These are phyloP conservation scores for Nomada ferruginata DNA, from an alignment of 2,888 invertebrate species.

Conservation along the genomic window DNA sequence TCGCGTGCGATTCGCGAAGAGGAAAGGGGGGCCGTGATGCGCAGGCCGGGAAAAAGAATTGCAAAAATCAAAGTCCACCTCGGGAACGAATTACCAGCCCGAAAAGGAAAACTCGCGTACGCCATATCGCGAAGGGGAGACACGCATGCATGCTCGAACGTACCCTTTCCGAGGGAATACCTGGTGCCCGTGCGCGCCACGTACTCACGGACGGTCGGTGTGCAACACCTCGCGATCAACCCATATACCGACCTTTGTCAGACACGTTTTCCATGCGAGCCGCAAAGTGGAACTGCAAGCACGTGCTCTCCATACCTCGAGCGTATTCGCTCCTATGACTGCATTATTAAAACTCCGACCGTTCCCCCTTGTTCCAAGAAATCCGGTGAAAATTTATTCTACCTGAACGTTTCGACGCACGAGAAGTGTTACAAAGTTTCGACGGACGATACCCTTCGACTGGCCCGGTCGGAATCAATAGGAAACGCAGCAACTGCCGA, in stretches of 20 bases:
- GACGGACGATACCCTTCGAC: no score
- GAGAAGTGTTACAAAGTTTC: no score
- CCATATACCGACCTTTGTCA: slow-evolving; percentile 16
- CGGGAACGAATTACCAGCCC: slow-evolving; percentile 30
- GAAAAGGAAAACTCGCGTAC: slow-evolving; percentile 48
- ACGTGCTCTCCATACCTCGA: slow-evolving; percentile 16
- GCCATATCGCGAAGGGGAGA: slow-evolving; percentile 53
- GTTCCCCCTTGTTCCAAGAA: no score
- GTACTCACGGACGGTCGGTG: slow-evolving; percentile 29
- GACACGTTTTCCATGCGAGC: slow-evolving; percentile 14
- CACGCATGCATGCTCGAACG: slow-evolving; percentile 53
- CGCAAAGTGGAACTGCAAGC: slow-evolving; percentile 21
- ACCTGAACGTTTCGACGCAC: no score
- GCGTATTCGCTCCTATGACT: background rate
- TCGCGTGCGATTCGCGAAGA: slow-evolving; percentile 5
- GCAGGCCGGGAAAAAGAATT: slow-evolving; percentile 34
- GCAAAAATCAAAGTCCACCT: slow-evolving; percentile 40
- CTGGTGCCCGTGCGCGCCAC: slow-evolving; percentile 30
- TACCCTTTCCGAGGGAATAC: slow-evolving; percentile 45
- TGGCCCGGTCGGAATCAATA: background rate
- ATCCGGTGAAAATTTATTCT: no score
- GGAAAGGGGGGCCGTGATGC: background rate
- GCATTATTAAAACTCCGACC: background rate
- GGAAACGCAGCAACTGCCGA: background rate
- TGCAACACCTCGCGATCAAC: slow-evolving; percentile 45